Percentiles rank a stretch among this genome's conserved stretches.
These are phyloP conservation scores for Dasysyrphus tricinctus DNA, from an alignment of 2,888 invertebrate genomes.

Conservation along the genomic window DNA sequence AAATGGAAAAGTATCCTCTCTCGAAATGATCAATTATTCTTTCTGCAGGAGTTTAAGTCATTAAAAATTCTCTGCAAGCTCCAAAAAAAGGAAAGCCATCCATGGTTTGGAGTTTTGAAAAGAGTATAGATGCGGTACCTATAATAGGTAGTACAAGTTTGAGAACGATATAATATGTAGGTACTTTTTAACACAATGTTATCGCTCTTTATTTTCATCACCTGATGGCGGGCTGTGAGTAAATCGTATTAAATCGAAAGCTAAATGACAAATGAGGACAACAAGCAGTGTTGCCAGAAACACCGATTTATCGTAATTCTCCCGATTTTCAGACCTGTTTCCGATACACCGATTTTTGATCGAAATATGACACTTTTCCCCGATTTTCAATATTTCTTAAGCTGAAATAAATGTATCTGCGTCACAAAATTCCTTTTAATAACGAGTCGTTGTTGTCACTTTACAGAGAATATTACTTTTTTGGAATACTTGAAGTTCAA, in stretches of 20 bases:
- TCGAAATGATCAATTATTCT: slow-evolving; percentile 72
- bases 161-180: background rate
- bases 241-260: slow-evolving; percentile 38
- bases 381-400: too few species aligned
- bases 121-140: too few species aligned
- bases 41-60: slow-evolving; percentile 67
- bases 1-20: slow-evolving; percentile 25
- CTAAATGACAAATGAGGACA: slow-evolving; percentile 37
- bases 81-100: background rate
- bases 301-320: too few species aligned
- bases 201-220: slow-evolving; percentile 58
- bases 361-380: too few species aligned
- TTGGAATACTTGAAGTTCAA: too few species aligned
- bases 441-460: too few species aligned
- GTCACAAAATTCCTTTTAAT: too few species aligned
- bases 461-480: too few species aligned
- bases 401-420: too few species aligned
- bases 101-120: background rate
- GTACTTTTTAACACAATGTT: slow-evolving; percentile 61
- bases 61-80: slow-evolving; percentile 44
- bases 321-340: too few species aligned
- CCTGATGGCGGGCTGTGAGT: slow-evolving; percentile 17
- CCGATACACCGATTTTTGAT: too few species aligned
- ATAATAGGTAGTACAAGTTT: background rate
- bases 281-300: too few species aligned